phyloP scores from a whole-genome alignment of 1,140 invertebrate species.

The Battus philenor region DNA sequence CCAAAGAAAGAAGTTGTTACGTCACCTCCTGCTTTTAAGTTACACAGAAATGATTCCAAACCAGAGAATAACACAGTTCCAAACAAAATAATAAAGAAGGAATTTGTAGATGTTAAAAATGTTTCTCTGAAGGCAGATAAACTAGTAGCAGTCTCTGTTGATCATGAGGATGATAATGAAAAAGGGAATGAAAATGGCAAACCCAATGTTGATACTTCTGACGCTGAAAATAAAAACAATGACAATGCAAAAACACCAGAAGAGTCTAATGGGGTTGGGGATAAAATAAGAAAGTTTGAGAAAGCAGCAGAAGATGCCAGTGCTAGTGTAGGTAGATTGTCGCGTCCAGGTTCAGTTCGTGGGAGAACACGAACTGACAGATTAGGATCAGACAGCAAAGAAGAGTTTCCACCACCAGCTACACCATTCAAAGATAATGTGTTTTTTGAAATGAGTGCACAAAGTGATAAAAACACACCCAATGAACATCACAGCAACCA shows the following conservation, averaged over 20 bases:
- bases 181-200: conserved; percentile 19
- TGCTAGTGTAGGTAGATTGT: conserved; percentile 37
- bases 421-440: conserved; percentile 58
- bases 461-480: conserved; percentile 27
- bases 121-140: conserved; percentile 43
- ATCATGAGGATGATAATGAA: conserved; percentile 26
- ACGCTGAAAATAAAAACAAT: conserved; percentile 24
- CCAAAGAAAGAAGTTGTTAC: conserved; percentile 22
- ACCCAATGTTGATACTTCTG: conserved; percentile 15
- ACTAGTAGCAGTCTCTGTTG: conserved; percentile 30
- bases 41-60: conserved; percentile 34
- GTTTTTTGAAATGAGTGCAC: conserved; percentile 31
- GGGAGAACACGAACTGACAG: conserved; percentile 40
- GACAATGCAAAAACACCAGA: conserved; percentile 22
- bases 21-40: conserved; percentile 28
- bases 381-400: conserved; percentile 45
- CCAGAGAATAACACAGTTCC: conserved; percentile 29
- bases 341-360: conserved; percentile 54
- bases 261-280: conserved; percentile 63
- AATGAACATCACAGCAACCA: conserved; percentile 16
- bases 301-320: conserved; percentile 61
- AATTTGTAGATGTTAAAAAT: conserved; percentile 35
- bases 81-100: conserved; percentile 31
- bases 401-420: conserved; percentile 52
- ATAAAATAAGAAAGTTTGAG: conserved; percentile 68